Evolutionary conservation across 2,888 invertebrate species (phyloP), one percentile per base, ranked within the genome.

Genomic region (Agrochola circellaris): DNA sequence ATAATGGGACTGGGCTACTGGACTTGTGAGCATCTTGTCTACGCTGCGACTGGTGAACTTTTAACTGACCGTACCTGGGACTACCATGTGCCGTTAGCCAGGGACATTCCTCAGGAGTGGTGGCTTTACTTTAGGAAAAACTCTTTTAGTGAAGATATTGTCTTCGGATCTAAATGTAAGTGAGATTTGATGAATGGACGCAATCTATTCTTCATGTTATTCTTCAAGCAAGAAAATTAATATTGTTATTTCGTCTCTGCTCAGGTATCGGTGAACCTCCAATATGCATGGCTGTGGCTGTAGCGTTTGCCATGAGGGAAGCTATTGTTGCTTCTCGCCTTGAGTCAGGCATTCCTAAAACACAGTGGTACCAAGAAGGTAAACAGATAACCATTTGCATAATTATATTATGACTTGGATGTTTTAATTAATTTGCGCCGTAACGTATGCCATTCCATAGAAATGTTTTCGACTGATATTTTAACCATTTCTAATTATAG

Each of bases 1-100:
- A 94, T 98, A 3, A 98, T 98, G 98, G 98, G 97, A 64, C 90
- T 96, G 2, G 99, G 99, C 2, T 98, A 98, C 89, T 98, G 98
- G 97, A 98, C 98, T 0, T 97, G 96, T 2, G 98, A 99, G 90
- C 97, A 98, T 79, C 90, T 98, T 61, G 95, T 97, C 0, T 98
- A 97, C 80, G 97, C 98, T 82, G 94, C 96, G 0, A 97, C 97
- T 0, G 98, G 98, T 0, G 97, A 97, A 89, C 91, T 98, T 2
- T 93, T 98, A 6, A 98, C 98, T 0, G 97, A 98, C 87, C 97
- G 98, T 64, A 98, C 98, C 7, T 99, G 98, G 98, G 97, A 97
- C 83, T 98, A 98, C 90, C 97, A 98, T 88, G 97, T 98, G 0
- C 98, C 98, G 0, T 97, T 98, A 11, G 97, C 97, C 0, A 98